phyloP scores from a whole-genome alignment of 2,888 invertebrate species.

The Drosophila picticornis region DNA sequence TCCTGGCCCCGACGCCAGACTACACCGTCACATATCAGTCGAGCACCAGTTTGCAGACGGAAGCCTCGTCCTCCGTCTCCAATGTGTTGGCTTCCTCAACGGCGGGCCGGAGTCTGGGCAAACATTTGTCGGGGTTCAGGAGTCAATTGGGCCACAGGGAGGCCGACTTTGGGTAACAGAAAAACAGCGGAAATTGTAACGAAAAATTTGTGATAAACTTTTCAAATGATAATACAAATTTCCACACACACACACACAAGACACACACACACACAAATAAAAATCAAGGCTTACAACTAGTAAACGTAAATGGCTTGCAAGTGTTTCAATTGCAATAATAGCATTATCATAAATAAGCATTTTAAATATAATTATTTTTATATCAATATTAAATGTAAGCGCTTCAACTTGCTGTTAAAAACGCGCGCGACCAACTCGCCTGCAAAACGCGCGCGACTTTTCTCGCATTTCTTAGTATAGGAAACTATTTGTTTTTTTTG shows the following conservation, averaged over 20 bases:
- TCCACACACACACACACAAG: constrained; percentile 34
- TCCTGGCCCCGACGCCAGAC: constrained; percentile 88
- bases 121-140: constrained; percentile 85
- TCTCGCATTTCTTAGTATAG: constrained; percentile 45
- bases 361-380: constrained; percentile 45
- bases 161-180: constrained; percentile 66
- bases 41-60: constrained; percentile 61
- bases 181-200: constrained; percentile 36
- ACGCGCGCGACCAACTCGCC: constrained; percentile 40
- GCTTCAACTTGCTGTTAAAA: constrained; percentile 42
- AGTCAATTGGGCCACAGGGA: constrained; percentile 82
- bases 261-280: constrained; percentile 13
- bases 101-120: constrained; percentile 73
- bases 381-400: constrained; percentile 35
- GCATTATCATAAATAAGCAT: constrained; percentile 48
- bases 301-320: constrained; percentile 47
- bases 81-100: constrained; percentile 45
- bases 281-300: constrained; percentile 43
- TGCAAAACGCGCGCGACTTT: constrained; percentile 29
- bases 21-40: constrained; percentile 83
- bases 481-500: constrained; percentile 4
- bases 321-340: constrained; percentile 54
- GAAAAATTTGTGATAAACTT: constrained; percentile 70
- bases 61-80: constrained; percentile 31
- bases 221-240: constrained; percentile 68